Conservation (phyloP, 2,797 vertebrate species). For the Caiman crocodilus region DNA sequence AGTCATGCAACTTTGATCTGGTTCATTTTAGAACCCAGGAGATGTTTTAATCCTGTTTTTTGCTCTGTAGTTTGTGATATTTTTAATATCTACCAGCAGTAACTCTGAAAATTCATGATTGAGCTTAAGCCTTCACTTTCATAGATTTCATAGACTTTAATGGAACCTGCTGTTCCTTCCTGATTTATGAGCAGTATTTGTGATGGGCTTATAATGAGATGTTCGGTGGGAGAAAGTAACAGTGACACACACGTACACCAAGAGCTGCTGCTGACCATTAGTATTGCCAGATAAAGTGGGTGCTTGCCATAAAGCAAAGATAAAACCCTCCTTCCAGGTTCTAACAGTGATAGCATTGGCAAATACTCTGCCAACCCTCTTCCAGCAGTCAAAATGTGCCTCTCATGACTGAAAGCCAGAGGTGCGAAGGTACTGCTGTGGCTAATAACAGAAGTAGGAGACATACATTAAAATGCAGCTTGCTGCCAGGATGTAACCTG, state of each 20-base stretch:
- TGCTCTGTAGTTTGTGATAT: not conserved
- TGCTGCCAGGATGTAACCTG: not conserved
- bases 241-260: not conserved
- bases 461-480: not conserved
- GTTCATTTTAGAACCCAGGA: not conserved
- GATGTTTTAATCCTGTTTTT: not conserved
- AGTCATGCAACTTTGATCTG: not conserved
- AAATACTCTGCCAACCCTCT: too few species aligned
- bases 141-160: not conserved
- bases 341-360: not conserved
- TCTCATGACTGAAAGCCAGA: not conserved
- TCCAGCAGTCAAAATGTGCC: not conserved
- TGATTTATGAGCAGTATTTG: not conserved
- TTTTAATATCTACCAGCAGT: not conserved
- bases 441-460: not conserved
- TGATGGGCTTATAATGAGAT: not conserved
- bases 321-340: not conserved
- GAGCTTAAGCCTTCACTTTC: too few species aligned
- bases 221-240: not conserved
- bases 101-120: not conserved
- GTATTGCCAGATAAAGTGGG: not conserved
- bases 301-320: not conserved
- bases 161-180: not conserved
- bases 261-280: not conserved
- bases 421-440: not conserved